phyloP scores from a whole-genome alignment of 2,797 vertebrate genomes.

The Dipus sagitta region DNA sequence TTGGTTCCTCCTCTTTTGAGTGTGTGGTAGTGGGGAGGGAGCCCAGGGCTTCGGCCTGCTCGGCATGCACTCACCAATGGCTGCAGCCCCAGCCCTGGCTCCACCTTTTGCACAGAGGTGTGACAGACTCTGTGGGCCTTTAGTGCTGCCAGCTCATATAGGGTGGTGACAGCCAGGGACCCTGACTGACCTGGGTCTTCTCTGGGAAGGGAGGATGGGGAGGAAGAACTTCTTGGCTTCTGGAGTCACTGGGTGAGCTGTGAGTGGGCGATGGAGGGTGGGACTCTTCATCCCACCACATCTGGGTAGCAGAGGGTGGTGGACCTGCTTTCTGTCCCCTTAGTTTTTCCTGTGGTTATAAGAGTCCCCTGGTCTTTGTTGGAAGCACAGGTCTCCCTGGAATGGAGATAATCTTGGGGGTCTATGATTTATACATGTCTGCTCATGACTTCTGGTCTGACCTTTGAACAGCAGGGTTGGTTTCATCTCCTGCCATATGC shows the following conservation, averaged over 20 bases:
- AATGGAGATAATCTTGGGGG: neutral
- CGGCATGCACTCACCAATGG: no score
- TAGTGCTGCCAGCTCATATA: no score
- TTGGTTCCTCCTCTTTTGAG: neutral
- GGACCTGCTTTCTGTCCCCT: no score
- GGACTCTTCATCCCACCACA: neutral
- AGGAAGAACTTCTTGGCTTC: neutral
- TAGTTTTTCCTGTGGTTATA: neutral
- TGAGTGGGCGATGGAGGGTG: neutral
- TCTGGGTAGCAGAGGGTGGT: no score
- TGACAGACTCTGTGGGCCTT: no score
- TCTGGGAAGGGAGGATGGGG: no score
- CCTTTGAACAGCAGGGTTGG: neutral
- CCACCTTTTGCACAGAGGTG: neutral
- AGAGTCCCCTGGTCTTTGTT: neutral
- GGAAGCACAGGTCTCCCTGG: neutral
- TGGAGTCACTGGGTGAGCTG: neutral
- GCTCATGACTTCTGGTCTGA: slow-evolving; percentile 55
- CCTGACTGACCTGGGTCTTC: neutral
- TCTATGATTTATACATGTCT: no score
- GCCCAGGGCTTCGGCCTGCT: neutral
- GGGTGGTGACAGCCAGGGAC: no score
- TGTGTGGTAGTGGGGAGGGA: neutral
- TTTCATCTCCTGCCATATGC: neutral
- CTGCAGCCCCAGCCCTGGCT: neutral